A percentile compares a stretch with the other conserved stretches of the same genome.
Evolutionary conservation across 2,888 invertebrate species (phyloP).

Genomic region (Aphidius colemani): DNA sequence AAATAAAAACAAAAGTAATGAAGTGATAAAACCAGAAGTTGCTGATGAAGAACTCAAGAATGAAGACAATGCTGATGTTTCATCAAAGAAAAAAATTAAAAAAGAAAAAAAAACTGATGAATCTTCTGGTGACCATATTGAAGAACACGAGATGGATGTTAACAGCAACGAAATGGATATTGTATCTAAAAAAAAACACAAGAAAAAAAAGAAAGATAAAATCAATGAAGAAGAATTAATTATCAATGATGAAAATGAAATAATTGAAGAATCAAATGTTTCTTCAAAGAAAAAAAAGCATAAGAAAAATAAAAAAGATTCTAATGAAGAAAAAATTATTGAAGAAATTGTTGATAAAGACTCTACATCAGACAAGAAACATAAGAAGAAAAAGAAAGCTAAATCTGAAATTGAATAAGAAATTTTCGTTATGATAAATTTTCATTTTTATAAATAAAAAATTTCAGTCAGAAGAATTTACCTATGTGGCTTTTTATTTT

Average conservation of each 20-base stretch:
- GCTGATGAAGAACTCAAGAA: conserved; percentile 13
- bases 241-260: conserved; percentile 33
- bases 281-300: background rate
- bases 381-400: conserved; percentile 38
- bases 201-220: conserved; percentile 31
- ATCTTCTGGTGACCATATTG: conserved; percentile 18
- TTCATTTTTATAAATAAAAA: no score
- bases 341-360: conserved; percentile 13
- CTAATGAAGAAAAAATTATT: background rate
- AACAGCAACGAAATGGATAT: background rate
- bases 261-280: conserved; percentile 33
- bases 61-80: conserved; percentile 15
- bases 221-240: conserved; percentile 5
- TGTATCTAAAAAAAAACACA: conserved; percentile 21
- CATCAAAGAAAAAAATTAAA: conserved; percentile 27
- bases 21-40: background rate
- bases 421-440: no score
- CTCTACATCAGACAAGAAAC: conserved; percentile 21
- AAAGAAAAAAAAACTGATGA: conserved; percentile 33
- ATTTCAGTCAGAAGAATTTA: no score
- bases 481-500: no score
- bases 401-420: conserved; percentile 18
- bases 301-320: conserved; percentile 8
- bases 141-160: background rate
- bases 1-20: background rate